Base-by-base conservation (phyloP, 2,888 invertebrate genomes). In the Sphaerophoria taeniata region DNA sequence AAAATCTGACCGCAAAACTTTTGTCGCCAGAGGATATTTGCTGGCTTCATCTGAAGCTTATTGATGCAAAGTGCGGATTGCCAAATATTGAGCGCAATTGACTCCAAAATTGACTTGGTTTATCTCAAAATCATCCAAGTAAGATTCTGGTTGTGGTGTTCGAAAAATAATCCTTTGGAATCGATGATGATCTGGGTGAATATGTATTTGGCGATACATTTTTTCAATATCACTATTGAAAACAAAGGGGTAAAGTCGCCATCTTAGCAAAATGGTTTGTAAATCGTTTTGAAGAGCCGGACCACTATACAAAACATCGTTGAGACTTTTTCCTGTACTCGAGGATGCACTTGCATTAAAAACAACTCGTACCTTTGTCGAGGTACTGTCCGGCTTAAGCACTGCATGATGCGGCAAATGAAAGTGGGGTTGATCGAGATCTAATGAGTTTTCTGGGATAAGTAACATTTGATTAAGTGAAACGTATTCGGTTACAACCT, bases 131-230 rank as follows among this genome's bases (percentile, higher is more conserved):
- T 76, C 74, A 49, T 67, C 16, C 5, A 88, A 47, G 1, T 77
- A 71, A 4, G 76, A 56, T 0, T 60, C 58, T 51, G 31, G 53
- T 1, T 71, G 6, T 31, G 24, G 24, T 24, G 24, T 24, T 2
- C 88, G 58, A 87, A 87, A 88, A 0, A 88, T 16, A 16, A 88
- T 88, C 16, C 87, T 47, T 9, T 88, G 87, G 16, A 80, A 87
- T 31, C 87, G 53, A 0, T 14, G 16, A 12, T 89, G 77, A 3
- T 81, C 65, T 5, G 76, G 60, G 6, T 75, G 16, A 1, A 89
- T 51, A 5, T 49, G 5, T 7, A 90, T 88, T 60, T 88, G 88
- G 2, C 87, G 86, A 67, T 88, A 89, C 87, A 89, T 89, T 67
- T 88, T 87, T 6, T 78, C 78, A 14, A 90, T 87, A 60, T 89